Percentiles rank a stretch among this genome's conserved stretches.
These are phyloP conservation scores for Solen grandis DNA, from an alignment of 1,140 invertebrate species.

Conservation along the genomic window DNA sequence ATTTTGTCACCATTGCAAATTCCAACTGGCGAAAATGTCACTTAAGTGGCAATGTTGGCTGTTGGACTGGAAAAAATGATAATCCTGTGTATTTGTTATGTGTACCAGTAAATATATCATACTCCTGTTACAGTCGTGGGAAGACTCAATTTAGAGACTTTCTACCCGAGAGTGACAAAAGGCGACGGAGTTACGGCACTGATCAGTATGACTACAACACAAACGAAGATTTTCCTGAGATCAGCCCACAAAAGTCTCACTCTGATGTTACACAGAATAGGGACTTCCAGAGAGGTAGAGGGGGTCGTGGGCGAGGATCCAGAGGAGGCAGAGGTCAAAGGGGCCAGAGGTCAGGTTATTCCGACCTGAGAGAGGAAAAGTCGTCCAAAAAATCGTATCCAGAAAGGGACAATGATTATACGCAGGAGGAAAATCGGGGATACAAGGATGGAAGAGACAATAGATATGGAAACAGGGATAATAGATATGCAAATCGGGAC, in stretches of 20 bases:
- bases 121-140: background rate
- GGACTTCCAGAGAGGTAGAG: background rate
- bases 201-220: background rate
- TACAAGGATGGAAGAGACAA: slow-evolving; percentile 14
- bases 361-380: background rate
- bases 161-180: background rate
- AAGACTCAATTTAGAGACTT: background rate
- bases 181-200: background rate
- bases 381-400: too few relatives aligned
- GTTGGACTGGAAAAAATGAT: too few relatives aligned
- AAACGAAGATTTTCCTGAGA: background rate
- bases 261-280: background rate
- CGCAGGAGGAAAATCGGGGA: too few relatives aligned
- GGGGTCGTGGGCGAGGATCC: background rate
- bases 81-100: too few relatives aligned
- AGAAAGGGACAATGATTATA: too few relatives aligned
- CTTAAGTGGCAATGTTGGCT: too few relatives aligned
- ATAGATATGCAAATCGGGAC: background rate
- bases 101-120: too few relatives aligned
- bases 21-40: too few relatives aligned
- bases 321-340: background rate
- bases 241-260: background rate
- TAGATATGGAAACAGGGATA: background rate
- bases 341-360: background rate
- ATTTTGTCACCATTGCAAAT: too few relatives aligned